Evolutionary conservation across 2,113 vertebrate species (phyloP).

Genomic region (Burhinus oedicnemus): DNA sequence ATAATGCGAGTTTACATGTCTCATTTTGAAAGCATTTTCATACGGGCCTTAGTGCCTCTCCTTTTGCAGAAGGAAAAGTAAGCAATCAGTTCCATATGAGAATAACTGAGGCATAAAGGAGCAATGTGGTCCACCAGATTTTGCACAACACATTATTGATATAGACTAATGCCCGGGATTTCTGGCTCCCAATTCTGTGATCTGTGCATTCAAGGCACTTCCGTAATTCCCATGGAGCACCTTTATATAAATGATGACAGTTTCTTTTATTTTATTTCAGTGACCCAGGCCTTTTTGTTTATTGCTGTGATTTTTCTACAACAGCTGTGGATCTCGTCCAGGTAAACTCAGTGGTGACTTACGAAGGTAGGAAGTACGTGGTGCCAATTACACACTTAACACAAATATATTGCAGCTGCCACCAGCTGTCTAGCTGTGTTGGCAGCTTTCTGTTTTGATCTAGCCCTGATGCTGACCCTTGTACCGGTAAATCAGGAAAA

Average conservation of each 20-base stretch:
- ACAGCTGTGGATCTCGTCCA: constrained; percentile 91
- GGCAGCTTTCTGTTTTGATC: background rate
- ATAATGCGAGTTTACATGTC: background rate
- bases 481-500: background rate
- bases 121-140: background rate
- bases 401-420: background rate
- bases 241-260: background rate
- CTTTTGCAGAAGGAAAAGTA: background rate
- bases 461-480: background rate
- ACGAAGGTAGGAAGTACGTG: background rate
- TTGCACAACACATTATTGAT: background rate
- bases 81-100: background rate
- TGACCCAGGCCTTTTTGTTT: constrained; percentile 92
- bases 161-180: background rate
- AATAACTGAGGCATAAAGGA: background rate
- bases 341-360: constrained; percentile 70
- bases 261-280: constrained; percentile 76
- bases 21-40: background rate
- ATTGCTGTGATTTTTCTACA: constrained; percentile 95
- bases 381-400: background rate
- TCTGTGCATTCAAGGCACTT: background rate
- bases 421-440: background rate
- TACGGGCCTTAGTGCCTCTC: background rate
- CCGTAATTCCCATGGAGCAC: background rate
- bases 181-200: background rate